Evolutionary conservation across 2,797 vertebrate species (phyloP).

Genomic region (Heliangelus exortis): DNA sequence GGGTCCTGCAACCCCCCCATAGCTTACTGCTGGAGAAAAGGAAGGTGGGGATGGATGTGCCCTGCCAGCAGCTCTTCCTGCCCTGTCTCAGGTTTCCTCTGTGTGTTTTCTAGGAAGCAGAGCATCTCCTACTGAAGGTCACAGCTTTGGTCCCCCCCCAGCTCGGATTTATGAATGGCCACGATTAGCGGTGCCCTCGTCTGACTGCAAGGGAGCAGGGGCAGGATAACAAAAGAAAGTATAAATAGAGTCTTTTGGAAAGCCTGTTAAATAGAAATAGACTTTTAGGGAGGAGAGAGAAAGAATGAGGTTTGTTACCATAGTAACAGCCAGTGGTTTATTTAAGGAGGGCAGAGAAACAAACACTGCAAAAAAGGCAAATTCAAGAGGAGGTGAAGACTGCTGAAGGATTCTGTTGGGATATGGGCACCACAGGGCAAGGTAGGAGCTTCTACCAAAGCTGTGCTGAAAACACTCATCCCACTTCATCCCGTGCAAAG

Average conservation of each 20-base stretch:
- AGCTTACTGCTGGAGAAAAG: neutral
- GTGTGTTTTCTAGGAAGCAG: neutral
- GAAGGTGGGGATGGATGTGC: neutral
- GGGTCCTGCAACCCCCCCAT: neutral
- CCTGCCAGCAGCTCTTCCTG: neutral
- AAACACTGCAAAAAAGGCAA: conserved; percentile 23
- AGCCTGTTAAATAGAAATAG: conserved; percentile 59
- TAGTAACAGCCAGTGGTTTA: conserved; percentile 59
- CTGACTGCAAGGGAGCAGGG: conserved; percentile 40
- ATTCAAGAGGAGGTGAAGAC: neutral
- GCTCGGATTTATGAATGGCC: conserved; percentile 33
- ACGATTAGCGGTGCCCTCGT: conserved; percentile 59
- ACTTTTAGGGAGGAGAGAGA: conserved; percentile 34
- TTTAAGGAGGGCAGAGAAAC: conserved; percentile 64
- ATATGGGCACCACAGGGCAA: neutral
- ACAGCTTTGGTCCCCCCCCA: conserved; percentile 18
- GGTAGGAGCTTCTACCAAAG: conserved; percentile 20
- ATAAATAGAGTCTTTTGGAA: conserved; percentile 50
- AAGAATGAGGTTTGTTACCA: conserved; percentile 38
- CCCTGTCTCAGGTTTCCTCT: neutral
- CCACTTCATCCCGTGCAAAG: neutral
- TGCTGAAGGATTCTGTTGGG: neutral
- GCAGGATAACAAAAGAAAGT: conserved; percentile 53
- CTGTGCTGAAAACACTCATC: neutral
- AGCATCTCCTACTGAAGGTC: conserved; percentile 54